These are phyloP conservation scores for Caenorhabditis auriculariae DNA, from an alignment of 2,888 invertebrate species.

Conservation along the genomic window DNA sequence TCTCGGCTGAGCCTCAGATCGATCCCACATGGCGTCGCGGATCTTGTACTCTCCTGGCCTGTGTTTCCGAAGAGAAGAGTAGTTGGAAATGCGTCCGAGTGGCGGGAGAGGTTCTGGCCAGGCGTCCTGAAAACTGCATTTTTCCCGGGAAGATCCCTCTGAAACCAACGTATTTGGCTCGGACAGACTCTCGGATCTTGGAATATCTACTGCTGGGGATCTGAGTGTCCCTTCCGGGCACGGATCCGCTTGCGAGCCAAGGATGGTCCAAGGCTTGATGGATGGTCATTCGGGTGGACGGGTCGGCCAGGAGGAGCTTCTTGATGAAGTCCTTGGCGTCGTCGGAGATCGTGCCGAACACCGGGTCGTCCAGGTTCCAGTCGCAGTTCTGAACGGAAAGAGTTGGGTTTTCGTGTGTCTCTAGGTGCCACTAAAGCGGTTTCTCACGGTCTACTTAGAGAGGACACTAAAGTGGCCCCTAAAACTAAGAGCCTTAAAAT, in stretches of 20 bases:
- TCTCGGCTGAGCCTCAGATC: constrained; percentile 86
- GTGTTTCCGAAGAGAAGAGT: constrained; percentile 90
- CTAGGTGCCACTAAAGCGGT: no score
- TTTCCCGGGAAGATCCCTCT: background rate
- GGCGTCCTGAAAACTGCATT: constrained; percentile 63
- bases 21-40: constrained; percentile 76
- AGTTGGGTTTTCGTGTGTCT: background rate
- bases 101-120: constrained; percentile 78
- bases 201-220: constrained; percentile 85
- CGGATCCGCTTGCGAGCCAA: constrained; percentile 77
- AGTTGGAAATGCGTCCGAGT: constrained; percentile 93
- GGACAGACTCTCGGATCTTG: constrained; percentile 82
- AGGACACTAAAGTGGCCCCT: no score
- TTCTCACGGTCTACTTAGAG: no score
- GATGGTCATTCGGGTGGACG: constrained; percentile 94
- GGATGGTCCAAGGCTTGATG: constrained; percentile 93
- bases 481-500: no score
- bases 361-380: constrained; percentile 97
- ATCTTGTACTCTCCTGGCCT: constrained; percentile 90
- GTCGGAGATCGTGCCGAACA: constrained; percentile 89
- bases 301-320: constrained; percentile 84
- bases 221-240: constrained; percentile 65
- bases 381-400: constrained; percentile 81
- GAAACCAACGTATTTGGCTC: constrained; percentile 71
- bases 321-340: constrained; percentile 98